Base-by-base conservation (phyloP, 2,113 vertebrate genomes). In the Phalacrocorax carbo region DNA sequence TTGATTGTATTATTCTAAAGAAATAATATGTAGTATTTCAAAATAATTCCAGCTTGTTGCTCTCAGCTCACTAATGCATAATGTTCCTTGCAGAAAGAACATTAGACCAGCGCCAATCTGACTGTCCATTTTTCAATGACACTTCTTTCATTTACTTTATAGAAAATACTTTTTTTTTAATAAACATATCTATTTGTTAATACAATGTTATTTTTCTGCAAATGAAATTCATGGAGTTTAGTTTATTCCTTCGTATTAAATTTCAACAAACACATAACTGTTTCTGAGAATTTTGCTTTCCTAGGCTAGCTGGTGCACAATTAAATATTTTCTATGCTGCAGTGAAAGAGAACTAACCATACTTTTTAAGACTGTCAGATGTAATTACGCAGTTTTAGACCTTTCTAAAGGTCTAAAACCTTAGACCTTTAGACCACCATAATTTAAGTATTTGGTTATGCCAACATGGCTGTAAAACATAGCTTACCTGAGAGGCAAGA, bases 1-100 rank as follows among this genome's bases (percentile, higher is more conserved):
- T 82, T 95, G 82, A 96, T 90, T 96, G 27, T 89, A 95, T 97
- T 97, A 96, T 94, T 97, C 55, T 93, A 97, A 97, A 96, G 62
- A 92, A 97, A 95, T 82, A 73, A 94, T 80, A 93, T 10, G 27
- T 42, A 90, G 72, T 62, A 94, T 92, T 83, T 96, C 91, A 94
- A 94, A 93, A 96, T 94, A 94, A 96, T 86, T 97, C 82, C 82
- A 86, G 79, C 36, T 84, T 94, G 84, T 94, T 97, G 36, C 34
- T 93, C 61, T 82, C 82, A 88, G 58, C 69, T 93, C 79, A 58
- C 92, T 96, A 98, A 91, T 76, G 68, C 51, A 85, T 86, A 94
- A 86, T 94, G 86, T 60, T 88, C 57, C 64, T 90, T 86, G 34
- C 70, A 94, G 19, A 60, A 90, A 87, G 84, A 87, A 93, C 58